phyloP scores from a whole-genome alignment of 2,888 invertebrate species.

The Diaphora mendica region DNA sequence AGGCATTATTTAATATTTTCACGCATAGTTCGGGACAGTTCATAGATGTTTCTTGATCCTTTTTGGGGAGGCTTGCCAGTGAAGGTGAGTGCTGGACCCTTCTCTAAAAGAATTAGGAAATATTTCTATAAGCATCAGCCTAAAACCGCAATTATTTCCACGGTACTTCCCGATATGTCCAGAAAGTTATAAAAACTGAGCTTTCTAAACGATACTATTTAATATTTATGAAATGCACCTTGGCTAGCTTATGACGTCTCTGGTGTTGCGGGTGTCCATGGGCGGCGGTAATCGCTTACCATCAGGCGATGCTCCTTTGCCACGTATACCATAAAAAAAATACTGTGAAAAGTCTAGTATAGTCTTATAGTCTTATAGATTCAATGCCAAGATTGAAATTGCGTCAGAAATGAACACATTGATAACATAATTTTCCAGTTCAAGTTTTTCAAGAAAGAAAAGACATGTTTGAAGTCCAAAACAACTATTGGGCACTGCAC shows the following conservation, averaged over 20 bases:
- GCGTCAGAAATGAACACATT: slow-evolving; percentile 5
- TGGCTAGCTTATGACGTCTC: too few species aligned
- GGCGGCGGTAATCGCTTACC: too few species aligned
- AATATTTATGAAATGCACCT: not conserved
- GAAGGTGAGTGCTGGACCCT: not conserved
- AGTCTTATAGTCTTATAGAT: not conserved
- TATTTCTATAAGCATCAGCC: not conserved
- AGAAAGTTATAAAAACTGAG: not conserved
- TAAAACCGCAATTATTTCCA: not conserved
- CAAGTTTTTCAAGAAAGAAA: slow-evolving; percentile 34
- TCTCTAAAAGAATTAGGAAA: not conserved
- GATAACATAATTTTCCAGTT: slow-evolving; percentile 32
- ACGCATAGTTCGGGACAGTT: not conserved
- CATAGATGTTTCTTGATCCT: not conserved
- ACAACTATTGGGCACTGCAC: slow-evolving; percentile 99
- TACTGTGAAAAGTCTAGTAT: not conserved
- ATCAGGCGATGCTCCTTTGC: too few species aligned
- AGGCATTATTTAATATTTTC: not conserved
- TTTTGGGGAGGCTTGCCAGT: not conserved
- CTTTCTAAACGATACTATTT: not conserved
- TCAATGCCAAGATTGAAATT: not conserved
- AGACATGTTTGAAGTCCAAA: slow-evolving; percentile 88
- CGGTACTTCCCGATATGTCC: not conserved
- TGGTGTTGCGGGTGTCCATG: too few species aligned
- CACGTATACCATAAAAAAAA: too few species aligned